A percentile compares a stretch with the other conserved stretches of the same genome.
These are phyloP conservation scores for Drosophila mimetica DNA, from an alignment of 2,888 invertebrate species.

Conservation along the genomic window DNA sequence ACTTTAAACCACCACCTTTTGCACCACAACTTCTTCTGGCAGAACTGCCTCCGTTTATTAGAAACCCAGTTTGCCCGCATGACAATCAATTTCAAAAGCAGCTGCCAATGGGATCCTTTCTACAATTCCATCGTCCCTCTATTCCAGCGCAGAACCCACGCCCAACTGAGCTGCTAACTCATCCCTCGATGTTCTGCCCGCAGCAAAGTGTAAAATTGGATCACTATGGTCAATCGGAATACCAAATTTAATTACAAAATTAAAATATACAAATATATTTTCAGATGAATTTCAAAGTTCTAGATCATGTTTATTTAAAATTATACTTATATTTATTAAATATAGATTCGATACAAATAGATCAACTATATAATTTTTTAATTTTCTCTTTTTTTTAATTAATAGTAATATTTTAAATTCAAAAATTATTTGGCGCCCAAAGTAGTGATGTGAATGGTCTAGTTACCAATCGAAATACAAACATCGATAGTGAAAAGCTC, in stretches of 20 bases:
- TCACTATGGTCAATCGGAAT: slow-evolving; percentile 4
- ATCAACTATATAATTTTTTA: too few relatives aligned
- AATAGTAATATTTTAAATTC: too few relatives aligned
- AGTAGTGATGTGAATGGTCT: neutral
- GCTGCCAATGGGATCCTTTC: neutral
- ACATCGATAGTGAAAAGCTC: too few relatives aligned
- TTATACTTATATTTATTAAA: neutral
- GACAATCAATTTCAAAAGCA: neutral
- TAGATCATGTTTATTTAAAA: neutral
- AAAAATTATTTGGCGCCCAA: slow-evolving; percentile 8
- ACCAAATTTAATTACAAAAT: neutral
- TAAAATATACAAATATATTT: neutral
- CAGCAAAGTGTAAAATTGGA: neutral
- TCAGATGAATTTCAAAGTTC: neutral
- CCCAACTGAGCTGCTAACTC: neutral
- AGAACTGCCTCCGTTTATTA: neutral
- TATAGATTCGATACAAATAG: too few relatives aligned
- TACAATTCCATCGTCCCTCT: neutral
- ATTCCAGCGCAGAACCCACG: neutral
- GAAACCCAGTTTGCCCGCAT: neutral
- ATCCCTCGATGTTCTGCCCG: neutral
- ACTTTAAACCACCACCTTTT: slow-evolving; percentile 17
- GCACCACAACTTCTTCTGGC: neutral
- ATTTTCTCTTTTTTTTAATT: too few relatives aligned
- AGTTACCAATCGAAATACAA: neutral